Percentiles rank a stretch among this genome's conserved stretches.
These are phyloP conservation scores for Gracilinanus agilis DNA, from an alignment of 2,113 vertebrate genomes.

Conservation along the genomic window DNA sequence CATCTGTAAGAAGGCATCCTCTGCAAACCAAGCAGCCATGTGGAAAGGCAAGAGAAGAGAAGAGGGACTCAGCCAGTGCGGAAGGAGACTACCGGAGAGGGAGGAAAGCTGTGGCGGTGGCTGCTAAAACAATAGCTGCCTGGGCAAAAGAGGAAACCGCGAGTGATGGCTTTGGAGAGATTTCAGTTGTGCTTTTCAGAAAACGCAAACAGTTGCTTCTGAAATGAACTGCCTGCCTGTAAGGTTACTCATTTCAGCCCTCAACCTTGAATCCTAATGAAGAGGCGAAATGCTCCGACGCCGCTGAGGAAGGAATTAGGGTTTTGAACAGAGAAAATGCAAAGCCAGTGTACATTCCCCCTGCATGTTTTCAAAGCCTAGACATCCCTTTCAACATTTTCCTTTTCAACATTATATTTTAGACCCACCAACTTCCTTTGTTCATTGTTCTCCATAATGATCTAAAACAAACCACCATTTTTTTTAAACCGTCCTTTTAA, in stretches of 20 bases:
- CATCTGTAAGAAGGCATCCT: slow-evolving; percentile 83
- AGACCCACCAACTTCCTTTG: slow-evolving; percentile 56
- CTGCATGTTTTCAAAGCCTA: background rate
- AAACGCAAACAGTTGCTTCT: slow-evolving; percentile 62
- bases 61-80: slow-evolving; percentile 5
- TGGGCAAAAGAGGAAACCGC: background rate
- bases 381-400: slow-evolving; percentile 1
- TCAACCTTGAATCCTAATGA: slow-evolving; percentile 47
- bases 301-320: slow-evolving; percentile 30
- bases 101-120: slow-evolving; percentile 42
- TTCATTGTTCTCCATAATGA: slow-evolving; percentile 44
- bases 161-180: background rate
- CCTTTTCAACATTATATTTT: slow-evolving; percentile 58
- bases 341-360: slow-evolving; percentile 20
- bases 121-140: background rate
- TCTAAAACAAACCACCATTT: slow-evolving; percentile 52
- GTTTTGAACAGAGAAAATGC: background rate
- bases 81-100: slow-evolving; percentile 35
- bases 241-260: slow-evolving; percentile 45
- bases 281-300: slow-evolving; percentile 20
- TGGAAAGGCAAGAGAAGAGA: slow-evolving; percentile 78
- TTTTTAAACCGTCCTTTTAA: slow-evolving; percentile 64
- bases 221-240: slow-evolving; percentile 7
- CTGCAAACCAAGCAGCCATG: slow-evolving; percentile 83
- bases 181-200: slow-evolving; percentile 9